Evolutionary conservation across 2,888 invertebrate species (phyloP), one percentile per base, ranked within the genome.

Genomic region (Oscheius onirici): DNA sequence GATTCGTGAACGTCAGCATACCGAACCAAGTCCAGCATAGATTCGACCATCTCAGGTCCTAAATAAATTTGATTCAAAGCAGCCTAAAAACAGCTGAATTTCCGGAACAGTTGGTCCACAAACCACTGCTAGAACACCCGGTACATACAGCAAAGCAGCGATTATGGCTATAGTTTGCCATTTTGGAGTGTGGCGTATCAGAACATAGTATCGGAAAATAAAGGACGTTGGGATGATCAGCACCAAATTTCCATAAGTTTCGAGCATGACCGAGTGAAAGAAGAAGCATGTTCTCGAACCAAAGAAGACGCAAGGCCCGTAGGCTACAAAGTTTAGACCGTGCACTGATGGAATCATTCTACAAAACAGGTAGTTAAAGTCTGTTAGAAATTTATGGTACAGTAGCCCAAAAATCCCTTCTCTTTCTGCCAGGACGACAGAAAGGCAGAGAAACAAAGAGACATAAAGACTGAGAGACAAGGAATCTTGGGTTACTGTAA

Each of bases 131-230:
- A 17, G 22, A 13, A 55, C 8, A n/a, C 54, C 34, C 5, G 54
- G 54, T 2, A 55, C 24, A n/a, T 55, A 24, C 5, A 55, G 54
- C 22, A 55, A 22, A 24, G 24, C 11, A 22, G 26, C 54, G 8
- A 55, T 2, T 24, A 55, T n/a, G 8, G 34, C 34, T 5, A 55
- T 11, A 3, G 11, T 26, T 22, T 55, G 26, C 54, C 54, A 55
- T 26, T 55, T 55, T 28, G 54, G 54, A 24, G 22, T 26, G 28
- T 17, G 5, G 5, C 34, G 54, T 15, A n/a, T 28, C n/a, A 55
- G 26, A 24, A 55, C 54, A 55, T 55, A 55, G 24, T 55, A 55
- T 15, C 54, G 54, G 34, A 55, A 55, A 3, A 55, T 22, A n/a
- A 55, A 55, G 5, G 54, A 55, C 1, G 26, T n/a, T 8, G 54